Evolutionary conservation across 1,140 invertebrate genomes (phyloP).

Genomic region (Drosophila leontia): DNA sequence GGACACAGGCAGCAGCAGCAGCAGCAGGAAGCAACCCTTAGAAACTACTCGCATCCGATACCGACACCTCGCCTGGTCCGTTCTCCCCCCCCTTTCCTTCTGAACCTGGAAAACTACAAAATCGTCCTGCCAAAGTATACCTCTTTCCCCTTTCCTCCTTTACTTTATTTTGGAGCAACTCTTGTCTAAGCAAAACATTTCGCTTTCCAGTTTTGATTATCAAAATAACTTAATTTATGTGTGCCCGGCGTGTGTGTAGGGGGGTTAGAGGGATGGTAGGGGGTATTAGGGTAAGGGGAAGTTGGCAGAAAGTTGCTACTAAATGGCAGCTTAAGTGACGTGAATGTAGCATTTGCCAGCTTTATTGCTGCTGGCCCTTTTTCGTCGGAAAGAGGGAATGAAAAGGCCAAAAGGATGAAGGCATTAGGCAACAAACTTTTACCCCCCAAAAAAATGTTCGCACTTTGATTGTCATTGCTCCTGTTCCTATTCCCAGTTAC

Average conservation of each 20-base stretch:
- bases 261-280: not conserved
- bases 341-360: slow-evolving; percentile 71
- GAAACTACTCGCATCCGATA: slow-evolving; percentile 8
- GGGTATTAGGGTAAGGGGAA: not conserved
- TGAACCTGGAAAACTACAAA: not conserved
- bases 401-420: slow-evolving; percentile 39
- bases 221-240: slow-evolving; percentile 82
- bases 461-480: slow-evolving; percentile 70
- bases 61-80: not conserved
- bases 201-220: slow-evolving; percentile 81
- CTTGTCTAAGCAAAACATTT: slow-evolving; percentile 63
- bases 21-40: slow-evolving; percentile 60
- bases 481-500: not conserved
- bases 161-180: not conserved
- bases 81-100: not conserved
- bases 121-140: slow-evolving; percentile 1
- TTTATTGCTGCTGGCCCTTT: slow-evolving; percentile 59
- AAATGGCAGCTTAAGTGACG: slow-evolving; percentile 78
- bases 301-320: slow-evolving; percentile 45
- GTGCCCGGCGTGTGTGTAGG: slow-evolving; percentile 23
- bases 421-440: slow-evolving; percentile 59
- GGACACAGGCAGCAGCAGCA: slow-evolving; percentile 19
- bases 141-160: not conserved
- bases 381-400: slow-evolving; percentile 1
- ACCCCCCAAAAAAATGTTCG: slow-evolving; percentile 35